phyloP scores from a whole-genome alignment of 2,797 vertebrate genomes.

The Gadopsis bispinosus region DNA sequence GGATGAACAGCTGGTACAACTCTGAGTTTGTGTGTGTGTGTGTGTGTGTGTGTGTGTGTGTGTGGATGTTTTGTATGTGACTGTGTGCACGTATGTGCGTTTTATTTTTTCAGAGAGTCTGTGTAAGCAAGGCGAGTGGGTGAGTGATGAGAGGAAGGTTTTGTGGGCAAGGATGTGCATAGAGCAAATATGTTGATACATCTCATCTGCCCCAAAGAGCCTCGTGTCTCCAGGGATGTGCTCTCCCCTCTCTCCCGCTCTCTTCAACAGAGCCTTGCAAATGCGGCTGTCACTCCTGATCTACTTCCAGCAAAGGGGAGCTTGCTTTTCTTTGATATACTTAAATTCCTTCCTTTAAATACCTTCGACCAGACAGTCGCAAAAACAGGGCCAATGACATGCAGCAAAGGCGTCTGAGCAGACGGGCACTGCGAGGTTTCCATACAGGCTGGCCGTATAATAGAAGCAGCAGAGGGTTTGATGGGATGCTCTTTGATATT shows the following conservation, averaged over 20 bases:
- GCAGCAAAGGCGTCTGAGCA: conserved; percentile 9
- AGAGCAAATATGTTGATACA: conserved; percentile 54
- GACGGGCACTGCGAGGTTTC: conserved; percentile 1
- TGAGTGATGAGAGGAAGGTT: conserved; percentile 30
- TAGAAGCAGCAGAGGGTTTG: conserved; percentile 24
- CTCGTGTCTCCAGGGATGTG: conserved; percentile 42
- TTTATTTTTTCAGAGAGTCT: neutral
- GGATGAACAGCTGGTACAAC: conserved; percentile 50
- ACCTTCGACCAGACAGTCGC: conserved; percentile 44
- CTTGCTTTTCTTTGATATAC: conserved; percentile 55
- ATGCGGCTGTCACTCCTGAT: conserved; percentile 70
- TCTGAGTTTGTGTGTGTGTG: neutral
- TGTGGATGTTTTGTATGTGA: neutral
- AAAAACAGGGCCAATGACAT: conserved; percentile 45
- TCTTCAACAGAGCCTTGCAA: conserved; percentile 52
- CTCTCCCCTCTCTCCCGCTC: conserved; percentile 31
- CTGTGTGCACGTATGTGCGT: neutral
- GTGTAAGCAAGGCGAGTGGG: conserved; percentile 21
- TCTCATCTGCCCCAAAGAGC: conserved; percentile 59
- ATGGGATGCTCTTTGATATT: conserved; percentile 52
- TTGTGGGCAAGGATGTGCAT: conserved; percentile 26
- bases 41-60: neutral
- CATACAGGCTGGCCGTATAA: conserved; percentile 20
- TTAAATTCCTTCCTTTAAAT: conserved; percentile 54
- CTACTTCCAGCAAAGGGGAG: conserved; percentile 41